phyloP scores from a whole-genome alignment of 2,888 invertebrate species.

The Diogma glabrata region DNA sequence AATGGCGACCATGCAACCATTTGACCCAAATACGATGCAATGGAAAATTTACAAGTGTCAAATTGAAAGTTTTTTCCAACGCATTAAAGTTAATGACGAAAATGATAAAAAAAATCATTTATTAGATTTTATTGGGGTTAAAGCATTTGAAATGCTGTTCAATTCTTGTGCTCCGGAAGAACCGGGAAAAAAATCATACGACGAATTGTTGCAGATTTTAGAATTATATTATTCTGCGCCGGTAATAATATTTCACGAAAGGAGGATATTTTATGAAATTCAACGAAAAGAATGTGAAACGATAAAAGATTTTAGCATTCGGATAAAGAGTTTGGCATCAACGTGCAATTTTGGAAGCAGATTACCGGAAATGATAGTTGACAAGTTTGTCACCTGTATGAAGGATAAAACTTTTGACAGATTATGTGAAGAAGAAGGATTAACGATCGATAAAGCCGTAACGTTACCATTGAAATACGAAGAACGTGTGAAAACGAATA shows the following conservation, averaged over 20 bases:
- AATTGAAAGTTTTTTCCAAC: neutral
- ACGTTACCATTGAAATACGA: no score
- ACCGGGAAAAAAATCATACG: no score
- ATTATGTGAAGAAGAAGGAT: neutral
- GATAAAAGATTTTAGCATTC: neutral
- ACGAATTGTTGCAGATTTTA: no score
- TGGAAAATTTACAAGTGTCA: neutral
- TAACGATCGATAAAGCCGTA: neutral
- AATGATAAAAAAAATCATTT: constrained; percentile 1
- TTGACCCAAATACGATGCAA: neutral
- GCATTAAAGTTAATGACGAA: neutral
- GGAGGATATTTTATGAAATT: neutral
- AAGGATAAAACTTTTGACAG: neutral
- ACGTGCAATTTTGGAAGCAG: neutral
- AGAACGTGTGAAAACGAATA: no score
- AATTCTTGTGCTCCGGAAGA: no score
- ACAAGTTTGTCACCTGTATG: neutral
- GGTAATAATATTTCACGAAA: neutral
- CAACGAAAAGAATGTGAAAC: neutral
- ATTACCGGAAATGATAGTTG: neutral
- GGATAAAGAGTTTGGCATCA: neutral
- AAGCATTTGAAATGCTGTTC: no score
- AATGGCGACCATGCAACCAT: neutral
- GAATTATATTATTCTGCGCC: no score
- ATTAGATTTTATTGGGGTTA: neutral